phyloP scores from a whole-genome alignment of 2,888 invertebrate species.

The Perdita meconis region DNA sequence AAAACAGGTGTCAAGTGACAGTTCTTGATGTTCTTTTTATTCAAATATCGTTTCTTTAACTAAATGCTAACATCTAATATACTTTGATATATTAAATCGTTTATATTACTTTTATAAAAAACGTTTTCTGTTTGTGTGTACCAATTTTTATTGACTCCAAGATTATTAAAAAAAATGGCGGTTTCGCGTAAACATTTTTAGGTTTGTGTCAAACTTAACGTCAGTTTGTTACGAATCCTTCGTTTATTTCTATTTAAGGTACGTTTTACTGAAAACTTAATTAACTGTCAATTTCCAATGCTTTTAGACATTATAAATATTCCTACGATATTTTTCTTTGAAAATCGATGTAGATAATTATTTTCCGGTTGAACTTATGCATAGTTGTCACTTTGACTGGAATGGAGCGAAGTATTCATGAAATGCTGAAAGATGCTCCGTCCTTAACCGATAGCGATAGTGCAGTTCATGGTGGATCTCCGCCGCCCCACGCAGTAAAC shows the following conservation, averaged over 20 bases:
- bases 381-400: constrained; percentile 68
- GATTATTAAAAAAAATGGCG: constrained; percentile 50
- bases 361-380: constrained; percentile 54
- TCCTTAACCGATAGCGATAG: constrained; percentile 91
- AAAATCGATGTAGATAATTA: no score
- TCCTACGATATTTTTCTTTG: no score
- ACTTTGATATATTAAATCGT: not conserved
- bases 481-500: constrained; percentile 85
- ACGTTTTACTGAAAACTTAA: constrained; percentile 18
- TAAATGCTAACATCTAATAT: constrained; percentile 1
- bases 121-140: constrained; percentile 26
- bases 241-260: not conserved
- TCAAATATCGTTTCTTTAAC: not conserved
- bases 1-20: constrained; percentile 65
- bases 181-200: constrained; percentile 40
- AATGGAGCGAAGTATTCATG: constrained; percentile 91
- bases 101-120: constrained; percentile 2
- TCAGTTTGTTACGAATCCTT: not conserved
- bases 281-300: not conserved
- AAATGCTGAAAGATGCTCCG: constrained; percentile 94
- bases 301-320: no score
- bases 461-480: constrained; percentile 90
- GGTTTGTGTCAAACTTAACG: not conserved
- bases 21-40: constrained; percentile 27
- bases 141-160: constrained; percentile 24